Evolutionary conservation across 2,888 invertebrate species (phyloP), one percentile per base, ranked within the genome.

Genomic region (Ophion obscuratus): DNA sequence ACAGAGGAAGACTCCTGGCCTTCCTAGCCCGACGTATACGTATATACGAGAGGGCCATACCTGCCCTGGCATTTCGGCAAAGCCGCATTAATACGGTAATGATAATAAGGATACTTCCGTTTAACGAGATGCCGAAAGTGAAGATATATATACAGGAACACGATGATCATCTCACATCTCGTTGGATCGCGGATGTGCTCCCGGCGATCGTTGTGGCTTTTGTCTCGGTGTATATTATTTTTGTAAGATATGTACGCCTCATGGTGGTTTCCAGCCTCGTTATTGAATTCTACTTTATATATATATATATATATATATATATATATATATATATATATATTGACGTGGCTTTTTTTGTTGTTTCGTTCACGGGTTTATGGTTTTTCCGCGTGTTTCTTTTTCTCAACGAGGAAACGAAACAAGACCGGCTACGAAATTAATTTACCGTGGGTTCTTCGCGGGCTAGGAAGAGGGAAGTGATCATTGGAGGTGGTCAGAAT

Each of bases 71-170:
- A 74, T 81, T 81, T 74, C 44, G 81, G 62, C 44, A 79, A 36
- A 36, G 47, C 59, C 53, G 59, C 79, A 27, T 80, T 83, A 86
- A 86, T 83, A 77, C 83, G 73, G 73, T 86, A 86, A 86, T 86
- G 83, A 77, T 86, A 77, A 86, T 86, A 78, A 86, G 81, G n/a
- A 86, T 86, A 86, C 83, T 86, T 68, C 83, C 86, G 86, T 86
- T 86, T 86, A 86, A 86, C 86, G 86, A 86, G 77, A 81, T 74
- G 67, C 77, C 80, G 62, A 62, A 73, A 77, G 77, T 70, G 76
- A 77, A 62, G 83, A 47, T 74, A 76, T 27, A 64, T 31, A 27
- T 20, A 44, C 59, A 75, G 76, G 57, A 79, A 77, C 76, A 86
- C 80, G 83, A 80, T 86, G 57, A 86, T 86, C 86, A 78, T 83